phyloP scores from a whole-genome alignment of 1,140 invertebrate genomes.

The Mesaphorura yosii region DNA sequence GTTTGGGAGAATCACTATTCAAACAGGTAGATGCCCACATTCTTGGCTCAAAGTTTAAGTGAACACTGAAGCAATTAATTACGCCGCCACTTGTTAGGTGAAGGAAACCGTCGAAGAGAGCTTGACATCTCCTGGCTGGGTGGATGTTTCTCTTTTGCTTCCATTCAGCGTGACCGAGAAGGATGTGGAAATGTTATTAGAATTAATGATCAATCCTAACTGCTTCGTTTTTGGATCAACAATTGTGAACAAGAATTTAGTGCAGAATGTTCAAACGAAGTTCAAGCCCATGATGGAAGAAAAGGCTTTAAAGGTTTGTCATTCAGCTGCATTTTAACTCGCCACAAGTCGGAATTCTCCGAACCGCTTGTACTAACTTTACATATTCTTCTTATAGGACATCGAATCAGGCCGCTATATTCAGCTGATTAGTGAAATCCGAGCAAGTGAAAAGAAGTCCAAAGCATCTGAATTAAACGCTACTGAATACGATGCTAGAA shows the following conservation, averaged over 20 bases:
- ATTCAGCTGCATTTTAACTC: too few relatives aligned
- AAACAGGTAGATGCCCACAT: too few relatives aligned
- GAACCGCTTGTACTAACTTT: too few relatives aligned
- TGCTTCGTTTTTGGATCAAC: slow-evolving; percentile 40
- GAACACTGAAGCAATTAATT: not conserved
- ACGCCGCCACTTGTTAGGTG: not conserved
- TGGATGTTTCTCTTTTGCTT: slow-evolving; percentile 42
- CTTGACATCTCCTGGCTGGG: slow-evolving; percentile 23
- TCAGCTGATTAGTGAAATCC: slow-evolving; percentile 47
- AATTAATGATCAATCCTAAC: slow-evolving; percentile 43
- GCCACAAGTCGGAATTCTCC: too few relatives aligned
- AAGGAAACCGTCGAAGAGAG: slow-evolving; percentile 28
- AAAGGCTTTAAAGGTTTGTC: too few relatives aligned
- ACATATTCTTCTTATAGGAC: too few relatives aligned
- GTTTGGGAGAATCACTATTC: slow-evolving; percentile 57
- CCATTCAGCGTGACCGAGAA: slow-evolving; percentile 65
- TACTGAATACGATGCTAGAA: slow-evolving; percentile 51
- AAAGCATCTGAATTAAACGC: slow-evolving; percentile 38
- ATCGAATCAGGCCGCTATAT: slow-evolving; percentile 48
- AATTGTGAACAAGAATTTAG: slow-evolving; percentile 46
- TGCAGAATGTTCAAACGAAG: slow-evolving; percentile 54
- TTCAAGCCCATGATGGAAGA: slow-evolving; percentile 56
- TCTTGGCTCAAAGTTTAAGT: slow-evolving; percentile 31
- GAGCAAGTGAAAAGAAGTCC: slow-evolving; percentile 42
- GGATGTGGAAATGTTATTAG: slow-evolving; percentile 61